Evolutionary conservation across 2,888 invertebrate genomes (phyloP), one percentile per base, ranked within the genome.

Genomic region (Ametastegia equiseti): DNA sequence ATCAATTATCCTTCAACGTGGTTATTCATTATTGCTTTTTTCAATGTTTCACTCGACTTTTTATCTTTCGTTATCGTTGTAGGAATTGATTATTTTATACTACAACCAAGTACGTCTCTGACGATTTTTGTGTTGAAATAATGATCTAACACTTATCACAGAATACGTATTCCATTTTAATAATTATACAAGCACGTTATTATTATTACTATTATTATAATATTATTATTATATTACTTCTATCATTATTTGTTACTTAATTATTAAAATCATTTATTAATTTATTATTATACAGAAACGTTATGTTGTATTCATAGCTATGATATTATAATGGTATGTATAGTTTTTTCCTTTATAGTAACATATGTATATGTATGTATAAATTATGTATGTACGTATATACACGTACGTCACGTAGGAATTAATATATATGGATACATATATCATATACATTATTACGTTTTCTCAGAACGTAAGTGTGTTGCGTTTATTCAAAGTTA

Each of bases 131-230:
- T 85, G 85, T 87, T 86, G 85, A 87, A 87, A 63, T 71, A 75
- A 87, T 90, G 88, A 90, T 86, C 86, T 88, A 90, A 90, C 90
- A 89, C 90, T 89, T 90, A 91, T 91, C 90, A 90, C 90, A 90
- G 90, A 90, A 90, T 90, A 88, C 89, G 88, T 89, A 88, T 89
- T 77, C 63, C 75, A 73, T 63, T 87, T 84, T 83, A 86, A 86
- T 86, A 85, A 86, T 86, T 84, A 87, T 85, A 85, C 84, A 88
- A 86, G 86, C 86, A 85, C 84, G 85, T 85, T 85, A 82, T 81
- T 33, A 47, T 50, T 39, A 75, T 45, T 73, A 57, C 57, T 36
- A 54, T 54, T 75, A 75, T 75, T 85, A 82, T 73, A n/a, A n/a
- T 75, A 33, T 23, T 54, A 71, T 75, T 50, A 54, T 54, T 19